phyloP scores from a whole-genome alignment of 2,113 vertebrate genomes.

The Pseudorasbora parva region DNA sequence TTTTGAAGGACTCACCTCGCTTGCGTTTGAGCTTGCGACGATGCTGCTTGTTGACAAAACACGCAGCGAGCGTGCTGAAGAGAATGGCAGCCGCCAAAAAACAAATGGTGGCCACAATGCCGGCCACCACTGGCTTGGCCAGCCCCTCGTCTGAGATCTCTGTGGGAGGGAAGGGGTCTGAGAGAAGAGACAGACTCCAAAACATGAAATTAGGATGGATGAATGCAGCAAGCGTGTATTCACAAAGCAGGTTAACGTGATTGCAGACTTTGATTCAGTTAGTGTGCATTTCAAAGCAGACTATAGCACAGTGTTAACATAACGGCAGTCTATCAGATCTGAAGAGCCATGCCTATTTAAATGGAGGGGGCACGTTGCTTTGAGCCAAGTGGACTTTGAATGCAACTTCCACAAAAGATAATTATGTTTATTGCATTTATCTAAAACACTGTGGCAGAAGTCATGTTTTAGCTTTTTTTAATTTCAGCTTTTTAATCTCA shows the following conservation, averaged over 20 bases:
- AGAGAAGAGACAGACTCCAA: conserved; percentile 49
- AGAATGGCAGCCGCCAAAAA: conserved; percentile 96
- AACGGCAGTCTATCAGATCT: neutral
- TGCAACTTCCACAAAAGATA: neutral
- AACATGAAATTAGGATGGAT: conserved; percentile 55
- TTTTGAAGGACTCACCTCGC: conserved; percentile 82
- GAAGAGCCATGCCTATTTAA: neutral
- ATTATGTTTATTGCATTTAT: neutral
- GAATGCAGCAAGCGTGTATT: conserved; percentile 53
- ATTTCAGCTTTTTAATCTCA: neutral
- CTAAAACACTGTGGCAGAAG: neutral
- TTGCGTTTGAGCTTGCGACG: conserved; percentile 97
- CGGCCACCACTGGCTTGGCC: conserved; percentile 94
- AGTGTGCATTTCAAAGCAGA: conserved; percentile 30
- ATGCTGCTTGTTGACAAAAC: conserved; percentile 98
- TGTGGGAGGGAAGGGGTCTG: conserved; percentile 93
- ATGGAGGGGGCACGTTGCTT: neutral
- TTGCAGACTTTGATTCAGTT: neutral
- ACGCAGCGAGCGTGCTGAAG: conserved; percentile 97
- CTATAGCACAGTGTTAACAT: neutral
- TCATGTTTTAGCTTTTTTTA: neutral
- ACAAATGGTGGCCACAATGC: conserved; percentile 97
- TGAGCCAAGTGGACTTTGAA: neutral
- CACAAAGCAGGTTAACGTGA: conserved; percentile 37
- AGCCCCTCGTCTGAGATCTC: conserved; percentile 94